These are phyloP conservation scores for Manacus vitellinus DNA, from an alignment of 2,113 vertebrate species.

Conservation along the genomic window DNA sequence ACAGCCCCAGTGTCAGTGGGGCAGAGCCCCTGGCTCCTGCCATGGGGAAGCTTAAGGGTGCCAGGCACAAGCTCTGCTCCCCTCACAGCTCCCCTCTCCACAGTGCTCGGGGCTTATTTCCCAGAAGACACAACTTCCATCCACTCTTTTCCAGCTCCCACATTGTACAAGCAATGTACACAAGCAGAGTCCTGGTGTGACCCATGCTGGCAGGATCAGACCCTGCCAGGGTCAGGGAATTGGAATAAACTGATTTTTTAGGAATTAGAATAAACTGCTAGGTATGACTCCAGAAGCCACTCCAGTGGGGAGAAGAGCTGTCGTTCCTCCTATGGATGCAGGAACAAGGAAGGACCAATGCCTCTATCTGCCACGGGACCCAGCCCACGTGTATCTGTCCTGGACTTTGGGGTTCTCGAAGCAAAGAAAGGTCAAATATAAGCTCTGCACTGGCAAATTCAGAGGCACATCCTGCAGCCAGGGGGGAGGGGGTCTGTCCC, in stretches of 20 bases:
- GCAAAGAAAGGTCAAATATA: neutral
- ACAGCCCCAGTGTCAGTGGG: rapidly evolving
- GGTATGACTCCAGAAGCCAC: neutral
- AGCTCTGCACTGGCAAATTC: neutral
- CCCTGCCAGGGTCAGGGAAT: neutral
- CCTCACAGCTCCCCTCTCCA: neutral
- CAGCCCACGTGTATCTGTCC: neutral
- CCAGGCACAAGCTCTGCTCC: neutral
- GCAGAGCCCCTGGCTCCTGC: neutral
- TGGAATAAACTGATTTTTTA: neutral
- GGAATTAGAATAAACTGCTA: neutral
- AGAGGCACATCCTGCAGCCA: neutral
- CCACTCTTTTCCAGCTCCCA: neutral
- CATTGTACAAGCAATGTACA: neutral
- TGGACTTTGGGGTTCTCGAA: neutral
- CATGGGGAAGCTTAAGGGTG: neutral
- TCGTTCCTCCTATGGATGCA: neutral
- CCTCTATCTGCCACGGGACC: neutral
- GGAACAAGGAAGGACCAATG: neutral
- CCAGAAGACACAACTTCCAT: neutral
- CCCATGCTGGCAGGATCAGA: neutral
- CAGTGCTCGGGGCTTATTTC: neutral
- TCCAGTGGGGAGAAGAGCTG: neutral
- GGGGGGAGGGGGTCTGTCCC: neutral
- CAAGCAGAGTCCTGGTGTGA: neutral